A percentile compares a stretch with the other conserved stretches of the same genome.
Evolutionary conservation across 2,113 vertebrate species (phyloP).

Genomic region (Cyprinodon tularosa): DNA sequence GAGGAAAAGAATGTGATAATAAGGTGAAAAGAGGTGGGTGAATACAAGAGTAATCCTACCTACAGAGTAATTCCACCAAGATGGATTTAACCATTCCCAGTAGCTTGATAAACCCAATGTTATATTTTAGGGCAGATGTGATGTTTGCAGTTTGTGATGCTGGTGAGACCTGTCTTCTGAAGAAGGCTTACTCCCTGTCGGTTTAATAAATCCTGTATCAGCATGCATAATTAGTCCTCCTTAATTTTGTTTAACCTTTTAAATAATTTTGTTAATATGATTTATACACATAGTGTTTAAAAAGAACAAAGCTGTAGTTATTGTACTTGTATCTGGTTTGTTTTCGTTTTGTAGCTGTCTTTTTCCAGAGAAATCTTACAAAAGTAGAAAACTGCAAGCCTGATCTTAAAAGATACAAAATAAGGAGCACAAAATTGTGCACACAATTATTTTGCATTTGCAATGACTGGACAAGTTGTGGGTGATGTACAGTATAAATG

Average conservation of each 20-base stretch:
- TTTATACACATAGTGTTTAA: constrained; percentile 96
- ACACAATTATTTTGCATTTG: too few relatives aligned
- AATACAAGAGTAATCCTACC: constrained; percentile 74
- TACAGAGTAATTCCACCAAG: constrained; percentile 68
- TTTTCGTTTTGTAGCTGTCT: neutral
- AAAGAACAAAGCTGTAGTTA: constrained; percentile 92
- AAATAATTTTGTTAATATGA: constrained; percentile 95
- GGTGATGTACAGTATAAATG: too few relatives aligned
- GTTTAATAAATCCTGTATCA: constrained; percentile 92
- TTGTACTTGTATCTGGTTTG: constrained; percentile 33
- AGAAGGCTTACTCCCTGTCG: constrained; percentile 52
- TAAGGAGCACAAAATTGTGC: too few relatives aligned
- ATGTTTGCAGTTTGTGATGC: constrained; percentile 30
- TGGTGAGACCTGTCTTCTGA: constrained; percentile 23
- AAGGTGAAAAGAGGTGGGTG: constrained; percentile 59
- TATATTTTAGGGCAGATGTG: constrained; percentile 45
- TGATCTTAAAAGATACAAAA: too few relatives aligned
- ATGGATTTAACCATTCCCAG: constrained; percentile 75
- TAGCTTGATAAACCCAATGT: constrained; percentile 65
- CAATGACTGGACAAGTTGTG: too few relatives aligned
- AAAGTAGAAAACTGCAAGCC: constrained; percentile 24
- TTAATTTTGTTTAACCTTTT: constrained; percentile 88
- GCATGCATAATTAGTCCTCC: constrained; percentile 84
- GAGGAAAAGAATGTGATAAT: constrained; percentile 63
- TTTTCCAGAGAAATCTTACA: constrained; percentile 38